A percentile compares a stretch with the other conserved stretches of the same genome.
phyloP scores from a whole-genome alignment of 2,888 invertebrate genomes.

The Pyralis farinalis region DNA sequence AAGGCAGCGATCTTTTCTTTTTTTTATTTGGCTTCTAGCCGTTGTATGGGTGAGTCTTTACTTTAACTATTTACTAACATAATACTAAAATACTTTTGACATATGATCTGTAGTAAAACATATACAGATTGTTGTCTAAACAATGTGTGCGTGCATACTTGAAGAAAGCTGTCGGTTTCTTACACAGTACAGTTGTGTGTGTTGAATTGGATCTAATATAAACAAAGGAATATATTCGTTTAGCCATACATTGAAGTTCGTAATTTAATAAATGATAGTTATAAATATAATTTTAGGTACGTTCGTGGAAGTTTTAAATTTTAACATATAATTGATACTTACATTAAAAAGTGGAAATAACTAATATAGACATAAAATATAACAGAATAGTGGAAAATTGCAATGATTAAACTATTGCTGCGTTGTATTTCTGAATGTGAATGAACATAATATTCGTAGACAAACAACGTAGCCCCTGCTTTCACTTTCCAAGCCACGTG shows the following conservation, averaged over 20 bases:
- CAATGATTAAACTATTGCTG: too few relatives aligned
- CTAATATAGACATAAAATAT: too few relatives aligned
- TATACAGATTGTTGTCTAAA: background rate
- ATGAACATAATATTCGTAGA: too few relatives aligned
- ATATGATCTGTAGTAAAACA: background rate
- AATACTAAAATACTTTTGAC: background rate
- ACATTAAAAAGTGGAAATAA: too few relatives aligned
- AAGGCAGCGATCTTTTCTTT: slow-evolving; percentile 69
- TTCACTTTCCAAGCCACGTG: background rate
- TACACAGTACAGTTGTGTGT: slow-evolving; percentile 1
- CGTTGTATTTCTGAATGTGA: too few relatives aligned
- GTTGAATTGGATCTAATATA: slow-evolving; percentile 16
- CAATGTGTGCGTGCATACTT: slow-evolving; percentile 11
- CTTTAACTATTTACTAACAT: slow-evolving; percentile 16
- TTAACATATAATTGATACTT: too few relatives aligned
- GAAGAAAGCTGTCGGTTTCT: slow-evolving; percentile 6
- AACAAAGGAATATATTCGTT: slow-evolving; percentile 12
- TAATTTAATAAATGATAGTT: too few relatives aligned
- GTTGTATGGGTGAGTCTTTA: slow-evolving; percentile 77
- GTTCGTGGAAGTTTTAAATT: too few relatives aligned
- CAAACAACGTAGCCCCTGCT: background rate
- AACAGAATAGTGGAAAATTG: too few relatives aligned
- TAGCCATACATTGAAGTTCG: too few relatives aligned
- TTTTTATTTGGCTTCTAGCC: slow-evolving; percentile 82
- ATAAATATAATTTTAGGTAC: too few relatives aligned